These are phyloP conservation scores for Lanius ludovicianus DNA, from an alignment of 2,113 vertebrate species.

Conservation along the genomic window DNA sequence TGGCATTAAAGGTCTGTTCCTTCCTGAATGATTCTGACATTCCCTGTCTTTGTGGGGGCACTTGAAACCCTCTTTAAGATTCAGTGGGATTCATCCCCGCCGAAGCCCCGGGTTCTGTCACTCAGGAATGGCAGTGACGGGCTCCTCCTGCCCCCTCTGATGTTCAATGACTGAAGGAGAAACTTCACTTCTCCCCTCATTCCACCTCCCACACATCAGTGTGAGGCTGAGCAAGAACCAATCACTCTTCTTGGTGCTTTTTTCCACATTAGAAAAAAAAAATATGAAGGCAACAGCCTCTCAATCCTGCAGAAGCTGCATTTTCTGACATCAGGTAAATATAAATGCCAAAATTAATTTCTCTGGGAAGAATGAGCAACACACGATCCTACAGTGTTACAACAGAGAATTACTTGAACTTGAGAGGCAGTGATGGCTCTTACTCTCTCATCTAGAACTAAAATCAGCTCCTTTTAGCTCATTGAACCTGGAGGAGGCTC, in stretches of 20 bases:
- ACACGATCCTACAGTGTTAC: background rate
- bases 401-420: background rate
- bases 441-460: background rate
- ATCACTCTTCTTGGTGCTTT: background rate
- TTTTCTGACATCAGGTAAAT: background rate
- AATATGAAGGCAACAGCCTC: background rate
- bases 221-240: background rate
- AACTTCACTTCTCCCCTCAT: background rate
- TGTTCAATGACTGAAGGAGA: background rate
- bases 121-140: background rate
- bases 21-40: rapidly evolving
- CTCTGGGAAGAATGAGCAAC: background rate
- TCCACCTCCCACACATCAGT: background rate
- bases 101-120: background rate
- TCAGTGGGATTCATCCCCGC: background rate
- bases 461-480: background rate
- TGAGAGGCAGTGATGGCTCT: background rate
- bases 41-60: background rate
- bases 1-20: background rate
- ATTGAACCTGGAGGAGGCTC: background rate
- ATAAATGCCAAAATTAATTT: background rate
- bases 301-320: background rate
- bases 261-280: background rate
- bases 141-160: background rate
- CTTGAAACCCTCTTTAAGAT: background rate